These are phyloP conservation scores for Vulpes lagopus DNA, from an alignment of 2,113 vertebrate genomes.

Conservation along the genomic window DNA sequence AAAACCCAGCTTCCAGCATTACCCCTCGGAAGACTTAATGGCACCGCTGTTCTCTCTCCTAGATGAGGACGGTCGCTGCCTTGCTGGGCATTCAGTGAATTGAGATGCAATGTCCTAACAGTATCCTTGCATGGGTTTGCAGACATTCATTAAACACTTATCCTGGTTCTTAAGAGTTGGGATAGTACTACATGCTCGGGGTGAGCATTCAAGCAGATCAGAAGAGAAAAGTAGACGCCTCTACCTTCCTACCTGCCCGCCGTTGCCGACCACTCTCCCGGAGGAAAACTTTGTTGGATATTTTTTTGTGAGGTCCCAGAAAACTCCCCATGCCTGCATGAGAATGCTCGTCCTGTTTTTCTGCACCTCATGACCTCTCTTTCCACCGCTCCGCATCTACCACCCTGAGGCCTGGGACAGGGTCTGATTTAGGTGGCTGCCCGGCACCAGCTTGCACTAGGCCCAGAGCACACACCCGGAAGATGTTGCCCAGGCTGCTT, in stretches of 20 bases:
- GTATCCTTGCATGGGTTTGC: not conserved
- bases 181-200: not conserved
- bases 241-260: not conserved
- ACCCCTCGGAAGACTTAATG: not conserved
- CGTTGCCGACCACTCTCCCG: not conserved
- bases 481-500: not conserved
- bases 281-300: not conserved
- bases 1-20: not conserved
- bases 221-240: not conserved
- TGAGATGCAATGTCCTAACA: not conserved
- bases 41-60: not conserved
- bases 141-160: not conserved
- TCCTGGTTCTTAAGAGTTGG: not conserved
- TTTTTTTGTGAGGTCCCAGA: not conserved
- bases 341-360: rapidly evolving
- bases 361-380: not conserved
- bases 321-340: rapidly evolving
- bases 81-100: not conserved
- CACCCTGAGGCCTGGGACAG: not conserved
- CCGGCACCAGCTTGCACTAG: not conserved
- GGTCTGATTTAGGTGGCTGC: not conserved
- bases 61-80: not conserved
- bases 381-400: rapidly evolving
- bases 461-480: not conserved
- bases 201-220: not conserved